Base-by-base conservation (phyloP, 2,888 invertebrate species). In the Scaptomyza flava region DNA sequence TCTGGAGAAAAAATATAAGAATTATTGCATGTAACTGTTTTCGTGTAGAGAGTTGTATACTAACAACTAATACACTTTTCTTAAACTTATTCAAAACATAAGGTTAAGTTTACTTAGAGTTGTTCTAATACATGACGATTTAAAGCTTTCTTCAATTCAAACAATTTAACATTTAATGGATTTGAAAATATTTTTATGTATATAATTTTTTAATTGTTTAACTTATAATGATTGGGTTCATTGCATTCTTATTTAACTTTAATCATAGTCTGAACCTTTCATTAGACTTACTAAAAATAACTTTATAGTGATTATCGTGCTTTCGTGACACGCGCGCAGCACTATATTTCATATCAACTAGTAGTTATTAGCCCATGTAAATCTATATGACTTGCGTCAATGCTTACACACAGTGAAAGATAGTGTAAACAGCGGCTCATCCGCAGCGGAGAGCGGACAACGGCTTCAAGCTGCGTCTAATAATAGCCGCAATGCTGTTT, bases 401-500 rank as follows among this genome's bases (percentile, higher is more conserved):
- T 60, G 59, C 53, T 63, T 52, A 48, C 53, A 50, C 14, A 58
- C 61, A 41, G 41, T 34, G 34, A 33, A 52, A 75, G 69, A 76
- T 69, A 58, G 71, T 65, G 68, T 63, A 69, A 82, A 60, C 64
- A 64, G 59, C 64, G 69, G 68, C 63, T 72, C 65, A 70, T 75
- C 70, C 53, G 47, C 58, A 41, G 38, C 36, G 36, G 52, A 56
- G 47, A 59, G 38, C 61, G 81, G 62, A 42, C 80, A 86, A 70
- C 80, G 82, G 79, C 76, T 72, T 72, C 62, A 52, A 50, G 56
- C n/a, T 63, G 47, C 2, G 50, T 56, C 80, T 87, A 85, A 66
- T 68, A 71, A 82, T 82, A 82, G 81, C 45, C 36, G 27, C 67
- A 73, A 68, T 73, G 86, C 76, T 81, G 67, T 85, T 72, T 74